Conservation (phyloP, 2,888 invertebrate genomes). For the Zeuzera pyrina region DNA sequence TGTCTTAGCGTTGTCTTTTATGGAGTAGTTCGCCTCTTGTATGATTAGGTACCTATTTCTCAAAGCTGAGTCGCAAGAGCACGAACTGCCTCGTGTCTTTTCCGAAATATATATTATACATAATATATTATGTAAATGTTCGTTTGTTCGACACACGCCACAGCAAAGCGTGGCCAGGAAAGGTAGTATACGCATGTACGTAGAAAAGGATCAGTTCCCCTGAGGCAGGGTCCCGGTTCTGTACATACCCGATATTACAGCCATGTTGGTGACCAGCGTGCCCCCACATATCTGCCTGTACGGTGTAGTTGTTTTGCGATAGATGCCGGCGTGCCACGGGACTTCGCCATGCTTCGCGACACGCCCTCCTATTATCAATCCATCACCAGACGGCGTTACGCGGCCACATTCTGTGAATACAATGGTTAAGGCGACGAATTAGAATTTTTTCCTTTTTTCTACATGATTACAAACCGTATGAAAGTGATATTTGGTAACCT, state of each 20-base stretch:
- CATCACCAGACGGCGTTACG: constrained; percentile 26
- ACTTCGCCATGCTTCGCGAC: constrained; percentile 37
- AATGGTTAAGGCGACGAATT: not conserved
- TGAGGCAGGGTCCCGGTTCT: not conserved
- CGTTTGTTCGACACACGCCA: too few species aligned
- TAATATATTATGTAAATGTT: not conserved
- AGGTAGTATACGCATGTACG: not conserved
- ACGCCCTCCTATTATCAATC: constrained; percentile 48
- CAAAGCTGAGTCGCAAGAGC: too few species aligned
- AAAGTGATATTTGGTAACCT: too few species aligned
- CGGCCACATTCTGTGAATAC: constrained; percentile 35
- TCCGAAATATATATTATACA: too few species aligned
- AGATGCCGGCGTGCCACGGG: constrained; percentile 74
- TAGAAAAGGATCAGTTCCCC: not conserved
- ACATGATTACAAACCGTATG: constrained; percentile 6
- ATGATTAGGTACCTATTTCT: too few species aligned
- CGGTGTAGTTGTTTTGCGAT: constrained; percentile 37
- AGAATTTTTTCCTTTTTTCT: not conserved
- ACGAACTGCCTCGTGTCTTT: too few species aligned
- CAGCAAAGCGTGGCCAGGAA: not conserved
- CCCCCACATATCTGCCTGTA: constrained; percentile 72
- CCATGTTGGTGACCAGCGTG: constrained; percentile 48
- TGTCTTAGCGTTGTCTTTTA: too few species aligned
- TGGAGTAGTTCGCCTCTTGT: too few species aligned
- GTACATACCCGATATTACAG: constrained; percentile 38